A percentile compares a stretch with the other conserved stretches of the same genome.
These are phyloP conservation scores for Diorhabda sublineata DNA, from an alignment of 1,140 invertebrate genomes.

Conservation along the genomic window DNA sequence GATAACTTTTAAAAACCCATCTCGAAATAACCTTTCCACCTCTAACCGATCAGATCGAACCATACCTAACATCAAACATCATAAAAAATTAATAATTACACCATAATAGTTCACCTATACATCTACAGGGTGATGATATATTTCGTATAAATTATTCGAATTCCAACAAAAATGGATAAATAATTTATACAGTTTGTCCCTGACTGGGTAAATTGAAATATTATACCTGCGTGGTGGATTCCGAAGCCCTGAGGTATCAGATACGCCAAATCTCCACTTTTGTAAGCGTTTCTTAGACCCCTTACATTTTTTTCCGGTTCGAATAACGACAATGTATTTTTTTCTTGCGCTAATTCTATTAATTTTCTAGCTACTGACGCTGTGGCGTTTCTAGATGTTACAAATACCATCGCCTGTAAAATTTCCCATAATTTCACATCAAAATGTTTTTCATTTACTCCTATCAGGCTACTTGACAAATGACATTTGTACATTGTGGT, in stretches of 20 bases:
- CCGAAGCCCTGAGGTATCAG: constrained; percentile 86
- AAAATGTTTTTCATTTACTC: too few relatives aligned
- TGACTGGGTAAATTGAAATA: constrained; percentile 6
- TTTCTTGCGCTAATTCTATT: constrained; percentile 51
- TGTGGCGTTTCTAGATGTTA: constrained; percentile 96
- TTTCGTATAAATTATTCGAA: background rate
- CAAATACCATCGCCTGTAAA: constrained; percentile 90
- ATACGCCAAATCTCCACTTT: constrained; percentile 61
- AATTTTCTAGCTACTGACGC: constrained; percentile 67
- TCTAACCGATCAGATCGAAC: constrained; percentile 69
- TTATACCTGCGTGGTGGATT: constrained; percentile 90
- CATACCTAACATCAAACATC: constrained; percentile 58
- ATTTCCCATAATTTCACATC: background rate
- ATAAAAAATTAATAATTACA: too few relatives aligned
- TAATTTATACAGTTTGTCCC: background rate
- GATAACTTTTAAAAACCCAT: constrained; percentile 87
- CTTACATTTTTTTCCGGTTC: constrained; percentile 59
- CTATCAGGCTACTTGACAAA: too few relatives aligned
- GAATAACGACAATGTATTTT: constrained; percentile 67
- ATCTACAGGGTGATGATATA: too few relatives aligned
- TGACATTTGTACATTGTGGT: too few relatives aligned
- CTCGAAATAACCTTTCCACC: constrained; percentile 85
- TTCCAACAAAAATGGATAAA: background rate
- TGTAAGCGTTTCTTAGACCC: constrained; percentile 40
- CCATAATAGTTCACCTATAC: too few relatives aligned